These are phyloP conservation scores for Ruditapes philippinarum DNA, from an alignment of 1,140 invertebrate species.

Conservation along the genomic window DNA sequence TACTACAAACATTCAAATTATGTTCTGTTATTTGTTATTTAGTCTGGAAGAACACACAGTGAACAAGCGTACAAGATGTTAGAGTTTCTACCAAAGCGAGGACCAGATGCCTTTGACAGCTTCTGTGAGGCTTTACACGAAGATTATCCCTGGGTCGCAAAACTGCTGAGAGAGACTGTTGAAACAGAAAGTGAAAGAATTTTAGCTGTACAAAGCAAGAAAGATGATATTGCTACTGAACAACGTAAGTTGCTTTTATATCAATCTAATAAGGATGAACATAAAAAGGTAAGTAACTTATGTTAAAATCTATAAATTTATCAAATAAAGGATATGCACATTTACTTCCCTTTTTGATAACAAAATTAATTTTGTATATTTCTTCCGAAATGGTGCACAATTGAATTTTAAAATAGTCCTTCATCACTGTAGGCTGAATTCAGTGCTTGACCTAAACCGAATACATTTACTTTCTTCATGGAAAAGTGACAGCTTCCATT, in stretches of 20 bases:
- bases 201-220: background rate
- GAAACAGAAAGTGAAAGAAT: constrained; percentile 24
- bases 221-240: background rate
- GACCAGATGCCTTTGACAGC: constrained; percentile 48
- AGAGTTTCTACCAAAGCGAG: constrained; percentile 39
- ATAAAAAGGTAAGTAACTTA: too few species aligned
- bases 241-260: background rate
- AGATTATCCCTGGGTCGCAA: constrained; percentile 35
- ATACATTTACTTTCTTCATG: too few species aligned
- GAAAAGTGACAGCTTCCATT: too few species aligned
- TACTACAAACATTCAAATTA: too few species aligned
- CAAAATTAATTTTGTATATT: too few species aligned
- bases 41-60: constrained; percentile 43
- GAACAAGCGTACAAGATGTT: constrained; percentile 56
- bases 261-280: background rate
- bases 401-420: too few species aligned
- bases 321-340: too few species aligned
- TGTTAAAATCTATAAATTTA: too few species aligned
- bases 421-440: too few species aligned
- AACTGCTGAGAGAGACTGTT: constrained; percentile 9
- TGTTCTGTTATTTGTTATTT: background rate
- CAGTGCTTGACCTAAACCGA: too few species aligned
- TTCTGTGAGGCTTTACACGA: constrained; percentile 31
- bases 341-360: too few species aligned
- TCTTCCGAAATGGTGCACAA: too few species aligned